phyloP scores from a whole-genome alignment of 2,797 vertebrate species.

The Prionace glauca region DNA sequence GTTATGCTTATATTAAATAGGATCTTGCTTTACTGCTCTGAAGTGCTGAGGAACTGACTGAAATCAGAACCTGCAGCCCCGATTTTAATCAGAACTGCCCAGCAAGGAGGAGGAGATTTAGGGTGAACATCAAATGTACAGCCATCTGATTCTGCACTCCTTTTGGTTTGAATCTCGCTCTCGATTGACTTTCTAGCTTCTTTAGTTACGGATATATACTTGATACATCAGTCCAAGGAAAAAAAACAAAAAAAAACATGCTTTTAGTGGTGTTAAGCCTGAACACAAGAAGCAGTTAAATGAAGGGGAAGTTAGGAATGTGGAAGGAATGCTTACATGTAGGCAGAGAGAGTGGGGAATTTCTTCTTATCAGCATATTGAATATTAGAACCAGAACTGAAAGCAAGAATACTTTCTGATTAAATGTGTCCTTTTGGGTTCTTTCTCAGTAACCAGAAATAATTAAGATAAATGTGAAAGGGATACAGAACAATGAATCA shows the following conservation, averaged over 20 bases:
- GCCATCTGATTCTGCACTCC: neutral
- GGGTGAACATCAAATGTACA: neutral
- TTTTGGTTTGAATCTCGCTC: neutral
- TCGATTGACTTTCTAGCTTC: neutral
- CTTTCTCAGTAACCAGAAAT: constrained; percentile 2
- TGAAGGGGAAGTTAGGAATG: constrained; percentile 35
- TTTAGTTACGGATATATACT: neutral
- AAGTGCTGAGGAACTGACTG: neutral
- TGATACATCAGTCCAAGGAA: neutral
- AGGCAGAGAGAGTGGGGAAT: constrained; percentile 50
- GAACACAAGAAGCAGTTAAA: constrained; percentile 35
- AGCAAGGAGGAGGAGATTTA: neutral
- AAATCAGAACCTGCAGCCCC: neutral
- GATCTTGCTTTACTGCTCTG: neutral
- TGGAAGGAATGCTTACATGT: constrained; percentile 52
- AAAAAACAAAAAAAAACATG: neutral
- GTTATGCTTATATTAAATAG: neutral
- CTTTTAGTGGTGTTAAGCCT: neutral
- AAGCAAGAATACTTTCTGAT: constrained; percentile 29
- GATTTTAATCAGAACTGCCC: neutral
- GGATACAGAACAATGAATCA: neutral
- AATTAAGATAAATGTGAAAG: neutral
- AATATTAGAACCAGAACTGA: constrained; percentile 18
- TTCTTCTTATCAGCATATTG: constrained; percentile 45
- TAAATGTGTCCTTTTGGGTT: constrained; percentile 2